Evolutionary conservation across 2,113 vertebrate genomes (phyloP).

Genomic region (Passer domesticus): DNA sequence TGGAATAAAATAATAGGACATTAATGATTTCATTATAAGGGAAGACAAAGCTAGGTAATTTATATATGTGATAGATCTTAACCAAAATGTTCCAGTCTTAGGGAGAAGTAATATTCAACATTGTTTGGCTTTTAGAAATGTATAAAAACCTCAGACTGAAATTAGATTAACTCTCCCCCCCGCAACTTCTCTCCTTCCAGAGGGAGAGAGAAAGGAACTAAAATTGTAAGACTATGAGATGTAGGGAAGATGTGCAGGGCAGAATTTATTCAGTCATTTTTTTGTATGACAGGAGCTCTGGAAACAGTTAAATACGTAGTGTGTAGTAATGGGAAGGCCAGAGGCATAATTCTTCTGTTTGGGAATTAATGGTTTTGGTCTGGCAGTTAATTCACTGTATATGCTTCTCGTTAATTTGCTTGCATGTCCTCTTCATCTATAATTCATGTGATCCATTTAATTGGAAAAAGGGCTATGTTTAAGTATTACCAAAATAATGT

Average conservation of each 20-base stretch:
- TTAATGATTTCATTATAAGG: neutral
- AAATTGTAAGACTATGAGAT: neutral
- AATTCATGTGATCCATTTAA: constrained; percentile 10
- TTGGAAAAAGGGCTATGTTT: neutral
- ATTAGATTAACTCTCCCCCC: neutral
- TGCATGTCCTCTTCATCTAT: neutral
- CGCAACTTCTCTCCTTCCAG: neutral
- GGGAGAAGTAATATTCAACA: neutral
- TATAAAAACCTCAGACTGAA: neutral
- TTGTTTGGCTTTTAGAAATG: neutral
- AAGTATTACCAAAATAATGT: neutral
- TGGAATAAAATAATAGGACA: neutral
- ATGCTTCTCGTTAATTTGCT: neutral
- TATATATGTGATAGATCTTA: neutral
- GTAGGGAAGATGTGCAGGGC: neutral
- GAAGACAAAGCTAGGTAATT: neutral
- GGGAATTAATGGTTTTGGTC: neutral
- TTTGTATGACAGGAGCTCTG: neutral
- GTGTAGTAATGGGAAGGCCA: neutral
- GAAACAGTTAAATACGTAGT: neutral
- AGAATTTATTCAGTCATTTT: neutral
- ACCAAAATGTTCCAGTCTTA: neutral
- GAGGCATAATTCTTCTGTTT: neutral
- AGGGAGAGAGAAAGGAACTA: neutral
- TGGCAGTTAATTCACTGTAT: neutral